These are phyloP conservation scores for Ichneumon xanthorius DNA, from an alignment of 2,888 invertebrate genomes.

Conservation along the genomic window DNA sequence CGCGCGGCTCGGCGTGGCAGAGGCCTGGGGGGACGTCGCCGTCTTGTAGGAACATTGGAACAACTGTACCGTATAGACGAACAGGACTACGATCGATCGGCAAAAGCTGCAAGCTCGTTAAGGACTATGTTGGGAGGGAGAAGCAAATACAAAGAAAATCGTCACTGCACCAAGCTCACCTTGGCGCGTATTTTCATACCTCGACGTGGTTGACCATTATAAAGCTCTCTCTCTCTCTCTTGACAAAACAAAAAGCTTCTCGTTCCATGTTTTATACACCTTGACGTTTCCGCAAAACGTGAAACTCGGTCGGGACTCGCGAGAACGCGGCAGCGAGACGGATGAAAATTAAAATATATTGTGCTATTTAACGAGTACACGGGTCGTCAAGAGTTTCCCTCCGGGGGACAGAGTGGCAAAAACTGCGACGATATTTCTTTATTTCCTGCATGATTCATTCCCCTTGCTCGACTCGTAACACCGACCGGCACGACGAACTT, in stretches of 20 bases:
- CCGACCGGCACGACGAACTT: constrained; percentile 11
- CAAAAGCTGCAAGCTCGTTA: constrained; percentile 56
- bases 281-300: not conserved
- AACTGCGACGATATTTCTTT: constrained; percentile 45
- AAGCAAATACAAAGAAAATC: constrained; percentile 29
- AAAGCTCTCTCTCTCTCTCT: not conserved
- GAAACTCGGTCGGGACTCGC: not conserved
- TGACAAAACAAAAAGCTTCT: not conserved
- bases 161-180: not conserved
- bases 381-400: not conserved
- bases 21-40: constrained; percentile 31
- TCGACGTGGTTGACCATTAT: not conserved
- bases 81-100: constrained; percentile 50
- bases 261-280: constrained; percentile 9
- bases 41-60: not conserved
- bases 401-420: not conserved
- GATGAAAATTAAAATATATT: constrained; percentile 48
- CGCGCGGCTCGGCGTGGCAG: not conserved
- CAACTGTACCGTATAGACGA: not conserved
- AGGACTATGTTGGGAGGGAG: constrained; percentile 5
- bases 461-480: not conserved
- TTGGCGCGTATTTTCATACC: not conserved
- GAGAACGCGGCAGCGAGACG: not conserved
- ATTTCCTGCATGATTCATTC: constrained; percentile 40
- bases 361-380: constrained; percentile 23